phyloP scores from a whole-genome alignment of 2,888 invertebrate species.

The Mythimna albipuncta region DNA sequence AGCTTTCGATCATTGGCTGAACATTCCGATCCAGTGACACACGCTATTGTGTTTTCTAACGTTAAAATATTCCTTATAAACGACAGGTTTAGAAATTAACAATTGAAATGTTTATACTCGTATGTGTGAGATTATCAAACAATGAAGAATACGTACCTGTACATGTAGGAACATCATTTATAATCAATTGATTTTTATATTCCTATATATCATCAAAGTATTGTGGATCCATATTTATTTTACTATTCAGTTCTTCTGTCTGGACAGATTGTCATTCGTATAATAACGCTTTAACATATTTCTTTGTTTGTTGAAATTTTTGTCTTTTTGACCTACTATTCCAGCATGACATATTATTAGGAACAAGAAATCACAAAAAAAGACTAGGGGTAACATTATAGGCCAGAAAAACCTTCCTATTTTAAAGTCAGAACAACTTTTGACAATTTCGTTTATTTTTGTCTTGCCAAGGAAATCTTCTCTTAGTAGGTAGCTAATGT shows the following conservation, averaged over 20 bases:
- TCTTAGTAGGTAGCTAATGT: background rate
- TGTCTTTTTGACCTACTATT: no score
- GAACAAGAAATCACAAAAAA: background rate
- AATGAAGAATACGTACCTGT: conserved; percentile 63
- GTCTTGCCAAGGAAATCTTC: background rate
- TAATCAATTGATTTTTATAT: conserved; percentile 55
- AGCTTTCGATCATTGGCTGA: conserved; percentile 74
- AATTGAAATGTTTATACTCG: conserved; percentile 72
- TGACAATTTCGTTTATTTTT: no score
- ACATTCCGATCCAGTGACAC: conserved; percentile 80
- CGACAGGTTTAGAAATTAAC: conserved; percentile 74
- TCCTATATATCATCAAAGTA: conserved; percentile 3
- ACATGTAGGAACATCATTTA: conserved; percentile 46
- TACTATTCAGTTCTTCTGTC: background rate
- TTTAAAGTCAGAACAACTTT: background rate
- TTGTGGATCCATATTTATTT: conserved; percentile 17
- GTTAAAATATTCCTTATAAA: conserved; percentile 74
- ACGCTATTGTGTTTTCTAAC: conserved; percentile 78
- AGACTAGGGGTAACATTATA: no score
- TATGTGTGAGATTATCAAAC: conserved; percentile 70
- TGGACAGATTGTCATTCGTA: background rate
- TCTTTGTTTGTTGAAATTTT: no score
- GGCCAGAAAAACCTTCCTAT: background rate
- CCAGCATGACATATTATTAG: no score
- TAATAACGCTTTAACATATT: no score